These are phyloP conservation scores for Pseudorhombus dupliciocellatus DNA, from an alignment of 2,113 vertebrate genomes.

Conservation along the genomic window DNA sequence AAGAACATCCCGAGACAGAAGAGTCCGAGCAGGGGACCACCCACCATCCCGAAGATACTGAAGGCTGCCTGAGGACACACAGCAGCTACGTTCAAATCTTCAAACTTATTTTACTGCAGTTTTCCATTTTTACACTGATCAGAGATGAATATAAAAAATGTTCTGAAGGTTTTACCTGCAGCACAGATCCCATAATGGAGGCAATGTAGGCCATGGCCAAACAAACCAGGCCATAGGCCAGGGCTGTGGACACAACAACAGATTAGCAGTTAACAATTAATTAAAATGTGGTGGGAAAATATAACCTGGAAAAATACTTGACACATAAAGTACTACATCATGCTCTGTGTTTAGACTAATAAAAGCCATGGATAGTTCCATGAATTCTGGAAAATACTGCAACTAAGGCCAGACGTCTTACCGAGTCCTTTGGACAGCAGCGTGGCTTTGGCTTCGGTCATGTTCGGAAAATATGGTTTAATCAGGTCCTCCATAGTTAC, in stretches of 20 bases:
- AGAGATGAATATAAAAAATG: no score
- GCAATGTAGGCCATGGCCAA: constrained; percentile 96
- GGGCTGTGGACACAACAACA: constrained; percentile 74
- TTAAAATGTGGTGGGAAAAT: no score
- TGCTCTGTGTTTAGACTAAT: no score
- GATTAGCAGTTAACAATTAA: no score
- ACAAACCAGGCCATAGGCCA: constrained; percentile 91
- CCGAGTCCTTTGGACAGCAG: constrained; percentile 90
- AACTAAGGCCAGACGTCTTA: constrained; percentile 60
- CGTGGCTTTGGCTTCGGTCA: constrained; percentile 86
- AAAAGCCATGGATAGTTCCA: neutral
- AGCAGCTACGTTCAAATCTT: neutral
- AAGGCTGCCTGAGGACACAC: constrained; percentile 86
- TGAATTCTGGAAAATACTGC: neutral
- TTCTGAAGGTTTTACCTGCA: constrained; percentile 83
- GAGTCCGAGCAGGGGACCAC: constrained; percentile 91
- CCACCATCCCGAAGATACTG: constrained; percentile 98
- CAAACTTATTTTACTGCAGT: neutral
- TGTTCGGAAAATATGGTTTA: constrained; percentile 85
- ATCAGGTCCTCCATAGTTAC: constrained; percentile 97
- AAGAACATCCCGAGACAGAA: constrained; percentile 98
- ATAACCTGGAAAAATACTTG: no score
- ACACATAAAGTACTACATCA: no score
- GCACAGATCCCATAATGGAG: constrained; percentile 91
- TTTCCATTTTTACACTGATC: neutral